A percentile compares a stretch with the other conserved stretches of the same genome.
Evolutionary conservation across 2,888 invertebrate genomes (phyloP).

Genomic region (Agriopis leucophaearia): DNA sequence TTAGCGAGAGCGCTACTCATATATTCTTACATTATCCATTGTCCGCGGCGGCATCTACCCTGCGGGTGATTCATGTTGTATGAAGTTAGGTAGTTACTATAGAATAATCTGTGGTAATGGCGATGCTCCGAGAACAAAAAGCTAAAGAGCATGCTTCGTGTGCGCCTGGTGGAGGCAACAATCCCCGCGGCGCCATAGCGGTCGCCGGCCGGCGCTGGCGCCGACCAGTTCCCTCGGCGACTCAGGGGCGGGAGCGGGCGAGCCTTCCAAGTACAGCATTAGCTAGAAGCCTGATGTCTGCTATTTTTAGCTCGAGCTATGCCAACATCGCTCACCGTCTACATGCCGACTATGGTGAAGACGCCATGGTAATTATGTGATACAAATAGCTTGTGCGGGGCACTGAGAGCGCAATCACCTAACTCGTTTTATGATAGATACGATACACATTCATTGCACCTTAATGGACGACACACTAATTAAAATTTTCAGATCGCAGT

Average conservation of each 20-base stretch:
- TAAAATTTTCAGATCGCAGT: too few species aligned
- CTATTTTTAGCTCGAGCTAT: slow-evolving; percentile 70
- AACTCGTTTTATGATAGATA: slow-evolving; percentile 10
- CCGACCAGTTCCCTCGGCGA: slow-evolving; percentile 59
- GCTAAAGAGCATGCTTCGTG: slow-evolving; percentile 27
- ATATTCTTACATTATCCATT: slow-evolving; percentile 10
- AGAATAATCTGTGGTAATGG: slow-evolving; percentile 15
- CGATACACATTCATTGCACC: neutral
- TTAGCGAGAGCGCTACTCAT: slow-evolving; percentile 6
- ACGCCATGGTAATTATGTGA: slow-evolving; percentile 32
- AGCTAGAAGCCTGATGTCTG: slow-evolving; percentile 45
- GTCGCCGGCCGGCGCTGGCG: slow-evolving; percentile 61
- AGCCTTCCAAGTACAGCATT: slow-evolving; percentile 71
- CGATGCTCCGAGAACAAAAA: slow-evolving; percentile 45
- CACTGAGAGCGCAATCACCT: slow-evolving; percentile 2
- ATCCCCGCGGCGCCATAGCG: slow-evolving; percentile 29
- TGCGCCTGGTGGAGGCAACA: slow-evolving; percentile 4
- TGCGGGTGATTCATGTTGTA: slow-evolving; percentile 40
- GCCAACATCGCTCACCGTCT: slow-evolving; percentile 38
- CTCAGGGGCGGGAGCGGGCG: slow-evolving; percentile 60
- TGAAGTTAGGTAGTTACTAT: slow-evolving; percentile 14
- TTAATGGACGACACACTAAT: too few species aligned
- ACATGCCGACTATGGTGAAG: slow-evolving; percentile 34
- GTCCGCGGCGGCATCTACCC: neutral
- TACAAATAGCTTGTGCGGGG: slow-evolving; percentile 12